These are phyloP conservation scores for Machaerirhynchus nigripectus DNA, from an alignment of 2,113 vertebrate genomes.

Conservation along the genomic window DNA sequence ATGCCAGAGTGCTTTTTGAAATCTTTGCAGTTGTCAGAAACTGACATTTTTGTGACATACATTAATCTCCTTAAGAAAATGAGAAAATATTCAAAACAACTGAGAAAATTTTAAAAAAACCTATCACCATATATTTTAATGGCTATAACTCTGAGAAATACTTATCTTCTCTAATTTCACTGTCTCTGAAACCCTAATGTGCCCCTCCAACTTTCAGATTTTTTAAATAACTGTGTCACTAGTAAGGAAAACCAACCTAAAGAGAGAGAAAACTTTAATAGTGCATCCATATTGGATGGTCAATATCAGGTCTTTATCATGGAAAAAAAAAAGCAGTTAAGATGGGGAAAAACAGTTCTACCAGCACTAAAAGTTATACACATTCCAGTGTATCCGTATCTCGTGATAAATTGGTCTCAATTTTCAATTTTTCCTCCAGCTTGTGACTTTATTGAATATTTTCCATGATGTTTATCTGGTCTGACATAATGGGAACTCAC, in stretches of 20 bases:
- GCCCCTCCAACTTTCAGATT: not conserved
- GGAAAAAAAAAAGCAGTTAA: not conserved
- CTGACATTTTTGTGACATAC: not conserved
- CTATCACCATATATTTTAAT: not conserved
- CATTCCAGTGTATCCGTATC: not conserved
- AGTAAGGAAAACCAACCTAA: not conserved
- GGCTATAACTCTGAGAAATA: not conserved
- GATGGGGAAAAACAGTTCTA: not conserved
- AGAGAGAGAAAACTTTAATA: not conserved
- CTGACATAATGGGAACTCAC: not conserved
- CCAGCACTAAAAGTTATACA: not conserved
- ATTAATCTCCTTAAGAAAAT: not conserved
- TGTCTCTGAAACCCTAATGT: not conserved
- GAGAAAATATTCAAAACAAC: not conserved
- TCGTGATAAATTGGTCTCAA: accelerated
- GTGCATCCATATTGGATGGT: too few relatives aligned
- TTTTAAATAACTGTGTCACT: not conserved
- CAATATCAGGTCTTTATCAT: not conserved
- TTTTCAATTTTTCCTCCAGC: not conserved
- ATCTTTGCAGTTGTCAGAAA: not conserved
- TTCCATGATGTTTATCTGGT: not conserved
- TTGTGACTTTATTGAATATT: not conserved
- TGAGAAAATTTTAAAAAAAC: not conserved
- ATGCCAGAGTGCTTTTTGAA: not conserved
- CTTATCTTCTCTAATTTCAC: not conserved